phyloP scores from a whole-genome alignment of 1,140 invertebrate genomes.

The Matsumurasca onukii region DNA sequence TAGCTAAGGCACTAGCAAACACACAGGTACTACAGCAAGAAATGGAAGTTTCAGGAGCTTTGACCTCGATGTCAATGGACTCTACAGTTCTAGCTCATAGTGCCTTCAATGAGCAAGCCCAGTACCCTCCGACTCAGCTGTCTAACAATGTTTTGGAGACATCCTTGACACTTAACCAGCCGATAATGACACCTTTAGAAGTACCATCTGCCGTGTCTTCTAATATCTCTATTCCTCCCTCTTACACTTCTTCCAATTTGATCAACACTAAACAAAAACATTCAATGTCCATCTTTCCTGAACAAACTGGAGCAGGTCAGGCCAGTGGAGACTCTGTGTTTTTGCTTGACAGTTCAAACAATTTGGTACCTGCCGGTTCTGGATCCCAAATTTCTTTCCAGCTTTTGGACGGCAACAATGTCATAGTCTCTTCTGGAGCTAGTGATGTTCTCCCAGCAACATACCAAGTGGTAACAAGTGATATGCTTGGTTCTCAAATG shows the following conservation, averaged over 20 bases:
- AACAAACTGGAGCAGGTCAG: conserved; percentile 8
- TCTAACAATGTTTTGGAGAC: conserved; percentile 65
- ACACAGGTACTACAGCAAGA: conserved; percentile 72
- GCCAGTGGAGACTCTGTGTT: conserved; percentile 17
- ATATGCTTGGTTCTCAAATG: conserved; percentile 5
- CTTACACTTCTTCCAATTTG: conserved; percentile 18
- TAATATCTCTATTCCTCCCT: neutral
- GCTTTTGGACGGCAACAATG: conserved; percentile 23
- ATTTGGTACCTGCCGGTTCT: conserved; percentile 15
- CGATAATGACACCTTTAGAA: conserved; percentile 78
- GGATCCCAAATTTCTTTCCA: conserved; percentile 19
- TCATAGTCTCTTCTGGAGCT: conserved; percentile 17
- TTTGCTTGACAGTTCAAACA: conserved; percentile 7
- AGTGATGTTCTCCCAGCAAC: conserved; percentile 2
- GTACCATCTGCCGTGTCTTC: conserved; percentile 51
- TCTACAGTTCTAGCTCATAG: neutral
- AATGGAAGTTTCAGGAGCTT: neutral
- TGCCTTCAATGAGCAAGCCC: conserved; percentile 19
- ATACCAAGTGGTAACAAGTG: conserved; percentile 14
- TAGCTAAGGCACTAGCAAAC: conserved; percentile 72
- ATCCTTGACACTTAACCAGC: conserved; percentile 66
- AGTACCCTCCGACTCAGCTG: conserved; percentile 48
- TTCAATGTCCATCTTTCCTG: conserved; percentile 26
- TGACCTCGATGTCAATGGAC: conserved; percentile 9
- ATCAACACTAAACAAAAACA: conserved; percentile 13